phyloP scores from a whole-genome alignment of 2,113 vertebrate genomes.

The Cochlearius cochlearius region DNA sequence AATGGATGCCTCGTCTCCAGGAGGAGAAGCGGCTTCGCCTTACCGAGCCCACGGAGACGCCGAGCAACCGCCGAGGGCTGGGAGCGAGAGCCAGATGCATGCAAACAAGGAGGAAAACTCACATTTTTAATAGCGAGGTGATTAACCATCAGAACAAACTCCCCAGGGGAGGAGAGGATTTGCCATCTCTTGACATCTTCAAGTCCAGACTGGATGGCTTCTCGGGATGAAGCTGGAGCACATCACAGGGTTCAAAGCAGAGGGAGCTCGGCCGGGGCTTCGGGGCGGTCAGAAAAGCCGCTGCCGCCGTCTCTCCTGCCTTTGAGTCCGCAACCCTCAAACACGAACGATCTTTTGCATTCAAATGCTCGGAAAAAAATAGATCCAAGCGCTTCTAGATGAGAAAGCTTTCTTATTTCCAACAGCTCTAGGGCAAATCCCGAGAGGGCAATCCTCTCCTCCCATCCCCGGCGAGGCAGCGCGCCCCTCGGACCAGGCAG shows the following conservation, averaged over 20 bases:
- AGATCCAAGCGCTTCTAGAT: not conserved
- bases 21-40: not conserved
- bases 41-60: not conserved
- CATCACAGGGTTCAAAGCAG: not conserved
- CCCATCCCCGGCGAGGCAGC: not conserved
- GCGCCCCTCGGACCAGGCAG: not conserved
- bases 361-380: not conserved
- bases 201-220: slow-evolving; percentile 39
- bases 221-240: not conserved
- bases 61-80: not conserved
- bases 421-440: not conserved
- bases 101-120: slow-evolving; percentile 22
- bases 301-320: not conserved
- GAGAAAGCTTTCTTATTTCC: not conserved
- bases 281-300: not conserved
- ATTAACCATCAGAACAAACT: not conserved
- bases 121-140: not conserved
- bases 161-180: not conserved
- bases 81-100: not conserved
- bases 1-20: not conserved
- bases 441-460: not conserved
- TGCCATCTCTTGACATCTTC: not conserved
- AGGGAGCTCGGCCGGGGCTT: not conserved
- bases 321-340: not conserved
- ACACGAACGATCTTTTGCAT: not conserved